Evolutionary conservation across 2,888 invertebrate species (phyloP), one percentile per base, ranked within the genome.

Genomic region (Hecatera dysodea): DNA sequence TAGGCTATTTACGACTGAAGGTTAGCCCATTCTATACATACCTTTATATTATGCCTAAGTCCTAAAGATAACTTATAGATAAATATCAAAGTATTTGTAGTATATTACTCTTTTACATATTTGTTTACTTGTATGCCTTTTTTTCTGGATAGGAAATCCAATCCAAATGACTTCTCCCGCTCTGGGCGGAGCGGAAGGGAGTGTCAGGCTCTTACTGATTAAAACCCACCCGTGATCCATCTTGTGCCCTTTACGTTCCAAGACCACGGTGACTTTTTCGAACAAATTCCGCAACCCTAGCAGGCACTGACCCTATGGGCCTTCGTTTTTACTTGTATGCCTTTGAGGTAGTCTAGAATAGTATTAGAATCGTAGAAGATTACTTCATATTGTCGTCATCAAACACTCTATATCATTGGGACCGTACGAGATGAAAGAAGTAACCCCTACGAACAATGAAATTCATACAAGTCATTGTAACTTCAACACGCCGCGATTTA

Each of bases 391-490:
- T 1, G 19, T 6, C 44, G 8, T 8, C 19, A 8, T 44, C 19
- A 44, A 0, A 19, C 1, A 8, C 6, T 7, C 19, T 7, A 12
- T 2, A 64, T 22, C 15, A 19, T 24, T 7, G 19, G 2, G 12
- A 24, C 5, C 9, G 33, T 27, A n/a, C 0, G 12, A 11, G 6
- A 36, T 39, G 15, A 15, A 22, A 15, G 50, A 63, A 42, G 22
- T 22, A 33, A 44, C 12, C 4, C 17, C 48, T 44, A 52, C 5
- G 22, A 76, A 57, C 39, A 57, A 44, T 39, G 27, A 27, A 57
- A 67, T 44, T 60, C n/a, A 52, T 63, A n/a, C 53, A 52, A 50
- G 24, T 46, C 61, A 72, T 66, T 72, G 55, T 66, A 11, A 50
- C 2, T 50, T 44, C 48, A n/a, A 24, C 63, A 46, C 66, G 66